Base-by-base conservation (phyloP, 1,140 invertebrate species). In the Aphidius ervi region DNA sequence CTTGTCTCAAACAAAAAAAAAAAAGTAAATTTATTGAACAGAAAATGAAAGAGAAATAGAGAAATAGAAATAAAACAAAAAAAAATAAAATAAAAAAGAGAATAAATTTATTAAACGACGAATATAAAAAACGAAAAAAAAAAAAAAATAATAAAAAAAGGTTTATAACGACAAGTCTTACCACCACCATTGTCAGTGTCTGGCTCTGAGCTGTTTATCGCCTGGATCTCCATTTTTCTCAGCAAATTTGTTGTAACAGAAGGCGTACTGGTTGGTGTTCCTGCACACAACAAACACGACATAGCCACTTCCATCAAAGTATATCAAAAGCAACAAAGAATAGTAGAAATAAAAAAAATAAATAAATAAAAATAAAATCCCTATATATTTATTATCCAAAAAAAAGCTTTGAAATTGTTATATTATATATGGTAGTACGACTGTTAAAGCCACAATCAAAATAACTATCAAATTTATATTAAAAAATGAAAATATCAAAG, bases 141-240 rank as follows among this genome's bases (percentile, higher is more conserved):
- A 66, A 61, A 56, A 43, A 42, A 54, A 16, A 62, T 67, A 60
- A 16, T 16, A 16, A 16, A 16, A 16, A 16, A 16, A 16, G 16
- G 16, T 62, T 54, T 68, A 59, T 57, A 65, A 68, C 70, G 67
- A 70, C 65, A 68, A 49, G 37, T 73, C 77, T 78, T 78, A 79
- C 77, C 76, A 76, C 73, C 74, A 77, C 70, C 71, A 74, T 72
- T 71, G 72, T 68, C 70, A 74, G 66, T 70, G 66, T 74, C 71
- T 66, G 72, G 68, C 72, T 73, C 69, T 61, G 72, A 74, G 65
- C 72, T 75, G 72, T 75, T 70, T 72, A 76, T 67, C 65, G 72
- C 73, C 71, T 78, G 75, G 71, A 75, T 78, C 69, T 76, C 75
- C 76, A 77, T 78, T 74, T 77, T 77, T 72, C 73, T 69, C 64